A percentile compares a stretch with the other conserved stretches of the same genome.
These are phyloP conservation scores for Leptoclinus maculatus DNA, from an alignment of 2,797 vertebrate species.

Conservation along the genomic window DNA sequence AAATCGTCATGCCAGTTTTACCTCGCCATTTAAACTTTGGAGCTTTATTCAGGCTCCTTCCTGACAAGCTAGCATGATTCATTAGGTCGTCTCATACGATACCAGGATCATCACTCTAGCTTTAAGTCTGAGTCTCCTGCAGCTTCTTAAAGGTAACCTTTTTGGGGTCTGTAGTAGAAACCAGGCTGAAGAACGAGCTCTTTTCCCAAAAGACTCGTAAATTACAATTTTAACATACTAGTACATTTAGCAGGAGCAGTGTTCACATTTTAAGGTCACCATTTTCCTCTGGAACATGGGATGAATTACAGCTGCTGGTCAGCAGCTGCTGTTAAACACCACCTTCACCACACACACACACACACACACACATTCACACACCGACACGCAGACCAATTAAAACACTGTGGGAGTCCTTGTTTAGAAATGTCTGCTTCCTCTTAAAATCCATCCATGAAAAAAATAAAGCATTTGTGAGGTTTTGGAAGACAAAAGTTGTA, in stretches of 20 bases:
- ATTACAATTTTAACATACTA: slow-evolving; percentile 23
- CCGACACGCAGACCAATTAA: slow-evolving; percentile 22
- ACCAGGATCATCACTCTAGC: not conserved
- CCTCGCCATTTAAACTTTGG: no score
- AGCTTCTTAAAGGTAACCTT: not conserved
- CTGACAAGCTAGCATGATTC: no score
- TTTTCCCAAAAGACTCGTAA: slow-evolving; percentile 21
- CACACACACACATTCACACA: not conserved
- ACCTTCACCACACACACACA: not conserved
- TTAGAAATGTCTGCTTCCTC: slow-evolving; percentile 8
- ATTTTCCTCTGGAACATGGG: slow-evolving; percentile 31
- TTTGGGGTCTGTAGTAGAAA: slow-evolving; percentile 25
- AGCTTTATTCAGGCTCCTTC: no score
- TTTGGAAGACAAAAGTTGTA: slow-evolving; percentile 18
- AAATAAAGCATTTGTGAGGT: slow-evolving; percentile 17
- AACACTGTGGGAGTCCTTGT: slow-evolving; percentile 28
- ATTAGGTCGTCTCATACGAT: not conserved
- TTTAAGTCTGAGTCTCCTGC: no score
- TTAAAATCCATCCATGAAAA: slow-evolving; percentile 7
- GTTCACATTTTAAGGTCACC: slow-evolving; percentile 27
- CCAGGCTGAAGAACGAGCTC: not conserved
- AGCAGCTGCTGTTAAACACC: slow-evolving; percentile 54
- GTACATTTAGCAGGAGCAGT: slow-evolving; percentile 10
- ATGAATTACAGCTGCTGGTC: slow-evolving; percentile 63
- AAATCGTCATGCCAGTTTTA: no score